Evolutionary conservation across 2,113 vertebrate genomes (phyloP).

Genomic region (Delphinus delphis): DNA sequence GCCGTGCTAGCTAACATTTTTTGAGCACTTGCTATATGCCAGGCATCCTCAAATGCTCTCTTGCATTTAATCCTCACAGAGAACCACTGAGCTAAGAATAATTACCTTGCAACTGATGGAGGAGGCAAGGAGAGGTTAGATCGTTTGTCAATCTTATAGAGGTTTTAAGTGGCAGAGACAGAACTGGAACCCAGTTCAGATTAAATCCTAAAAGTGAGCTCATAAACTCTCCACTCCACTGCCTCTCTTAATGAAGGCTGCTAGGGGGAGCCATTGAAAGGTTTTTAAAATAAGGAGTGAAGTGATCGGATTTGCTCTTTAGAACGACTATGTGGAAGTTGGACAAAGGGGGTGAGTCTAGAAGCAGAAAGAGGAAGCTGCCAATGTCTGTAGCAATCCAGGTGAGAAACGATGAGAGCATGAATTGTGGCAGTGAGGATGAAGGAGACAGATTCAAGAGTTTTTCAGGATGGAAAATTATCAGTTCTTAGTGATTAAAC

Average conservation of each 20-base stretch:
- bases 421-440: neutral
- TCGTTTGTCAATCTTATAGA: neutral
- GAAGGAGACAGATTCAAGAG: neutral
- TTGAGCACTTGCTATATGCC: neutral
- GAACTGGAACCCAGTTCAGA: neutral
- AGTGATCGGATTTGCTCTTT: slow-evolving; percentile 39
- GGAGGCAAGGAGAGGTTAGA: neutral
- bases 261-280: slow-evolving; percentile 75
- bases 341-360: neutral
- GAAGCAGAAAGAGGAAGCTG: neutral
- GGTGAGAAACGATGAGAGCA: neutral
- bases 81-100: neutral
- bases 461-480: neutral
- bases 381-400: neutral
- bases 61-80: neutral
- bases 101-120: neutral
- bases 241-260: slow-evolving; percentile 61
- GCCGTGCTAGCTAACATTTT: neutral
- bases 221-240: slow-evolving; percentile 9
- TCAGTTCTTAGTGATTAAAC: slow-evolving; percentile 16
- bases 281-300: slow-evolving; percentile 64
- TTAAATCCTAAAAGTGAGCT: slow-evolving; percentile 1
- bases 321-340: slow-evolving; percentile 30
- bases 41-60: slow-evolving; percentile 7
- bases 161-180: neutral